A percentile compares a stretch with the other conserved stretches of the same genome.
These are phyloP conservation scores for Pissodes strobi DNA, from an alignment of 1,140 invertebrate species.

Conservation along the genomic window DNA sequence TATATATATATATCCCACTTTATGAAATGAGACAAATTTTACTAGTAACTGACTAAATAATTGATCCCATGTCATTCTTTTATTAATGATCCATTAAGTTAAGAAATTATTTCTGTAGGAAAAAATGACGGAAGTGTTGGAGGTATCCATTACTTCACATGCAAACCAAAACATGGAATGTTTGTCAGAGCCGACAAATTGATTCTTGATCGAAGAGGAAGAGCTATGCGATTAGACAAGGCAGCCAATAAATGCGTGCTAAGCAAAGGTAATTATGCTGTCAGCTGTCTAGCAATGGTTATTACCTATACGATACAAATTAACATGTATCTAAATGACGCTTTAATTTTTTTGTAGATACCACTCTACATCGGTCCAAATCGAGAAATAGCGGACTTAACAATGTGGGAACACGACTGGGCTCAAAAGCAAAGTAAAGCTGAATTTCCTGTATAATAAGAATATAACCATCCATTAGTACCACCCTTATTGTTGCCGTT, in stretches of 20 bases:
- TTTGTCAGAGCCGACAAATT: conserved; percentile 89
- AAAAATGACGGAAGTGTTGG: conserved; percentile 94
- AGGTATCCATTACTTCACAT: conserved; percentile 87
- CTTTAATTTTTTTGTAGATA: conserved; percentile 25
- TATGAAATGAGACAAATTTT: too few species aligned
- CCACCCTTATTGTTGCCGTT: conserved; percentile 44
- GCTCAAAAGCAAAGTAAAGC: conserved; percentile 52
- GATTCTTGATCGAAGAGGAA: conserved; percentile 77
- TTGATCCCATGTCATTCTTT: too few species aligned
- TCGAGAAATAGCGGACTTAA: conserved; percentile 73
- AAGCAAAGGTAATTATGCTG: conserved; percentile 62
- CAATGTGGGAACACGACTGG: conserved; percentile 60
- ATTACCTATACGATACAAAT: not conserved
- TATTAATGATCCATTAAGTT: too few species aligned
- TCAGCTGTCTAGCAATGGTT: not conserved
- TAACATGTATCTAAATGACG: not conserved
- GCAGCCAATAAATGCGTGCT: conserved; percentile 48
- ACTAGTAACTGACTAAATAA: too few species aligned
- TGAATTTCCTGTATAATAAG: not conserved
- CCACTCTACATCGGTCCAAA: conserved; percentile 57
- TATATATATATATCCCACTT: too few species aligned
- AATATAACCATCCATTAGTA: conserved; percentile 38
- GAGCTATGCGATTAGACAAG: conserved; percentile 71
- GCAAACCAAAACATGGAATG: conserved; percentile 85
- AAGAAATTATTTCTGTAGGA: conserved; percentile 60